A percentile compares a stretch with the other conserved stretches of the same genome.
Evolutionary conservation across 2,888 invertebrate species (phyloP).

Genomic region (Chymomyza procnemis): DNA sequence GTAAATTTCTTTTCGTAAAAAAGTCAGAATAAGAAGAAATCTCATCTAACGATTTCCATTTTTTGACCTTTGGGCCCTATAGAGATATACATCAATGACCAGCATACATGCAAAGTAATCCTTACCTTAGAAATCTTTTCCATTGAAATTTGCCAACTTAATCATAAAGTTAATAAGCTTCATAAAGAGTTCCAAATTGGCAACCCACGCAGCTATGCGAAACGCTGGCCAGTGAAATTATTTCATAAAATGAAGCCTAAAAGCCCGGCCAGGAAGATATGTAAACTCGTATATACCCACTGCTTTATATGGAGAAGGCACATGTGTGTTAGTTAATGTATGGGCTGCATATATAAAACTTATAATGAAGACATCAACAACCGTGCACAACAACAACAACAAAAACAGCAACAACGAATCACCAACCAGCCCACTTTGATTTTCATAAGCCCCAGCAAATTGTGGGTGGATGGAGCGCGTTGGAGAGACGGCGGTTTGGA

Average conservation of each 20-base stretch:
- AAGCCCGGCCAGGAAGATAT: neutral
- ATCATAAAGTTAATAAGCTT: neutral
- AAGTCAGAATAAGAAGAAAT: too few species aligned
- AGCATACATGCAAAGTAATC: too few species aligned
- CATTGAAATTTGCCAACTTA: neutral
- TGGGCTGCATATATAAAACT: constrained; percentile 58
- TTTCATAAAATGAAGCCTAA: constrained; percentile 41
- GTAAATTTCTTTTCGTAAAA: too few species aligned
- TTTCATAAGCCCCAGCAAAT: constrained; percentile 40
- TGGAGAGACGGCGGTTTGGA: neutral
- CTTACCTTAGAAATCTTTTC: neutral
- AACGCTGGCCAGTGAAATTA: constrained; percentile 56
- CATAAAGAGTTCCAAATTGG: neutral
- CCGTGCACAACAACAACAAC: constrained; percentile 16
- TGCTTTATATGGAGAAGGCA: neutral
- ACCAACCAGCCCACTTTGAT: constrained; percentile 72
- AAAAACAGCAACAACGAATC: constrained; percentile 49
- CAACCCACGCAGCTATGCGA: constrained; percentile 42
- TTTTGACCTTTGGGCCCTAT: too few species aligned
- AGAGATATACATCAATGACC: too few species aligned
- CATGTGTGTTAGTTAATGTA: constrained; percentile 26
- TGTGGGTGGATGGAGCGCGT: neutral
- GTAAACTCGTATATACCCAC: constrained; percentile 19
- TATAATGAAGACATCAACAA: constrained; percentile 71
- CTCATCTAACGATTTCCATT: too few species aligned